phyloP scores from a whole-genome alignment of 1,140 invertebrate species.

The Monomorium pharaonis region DNA sequence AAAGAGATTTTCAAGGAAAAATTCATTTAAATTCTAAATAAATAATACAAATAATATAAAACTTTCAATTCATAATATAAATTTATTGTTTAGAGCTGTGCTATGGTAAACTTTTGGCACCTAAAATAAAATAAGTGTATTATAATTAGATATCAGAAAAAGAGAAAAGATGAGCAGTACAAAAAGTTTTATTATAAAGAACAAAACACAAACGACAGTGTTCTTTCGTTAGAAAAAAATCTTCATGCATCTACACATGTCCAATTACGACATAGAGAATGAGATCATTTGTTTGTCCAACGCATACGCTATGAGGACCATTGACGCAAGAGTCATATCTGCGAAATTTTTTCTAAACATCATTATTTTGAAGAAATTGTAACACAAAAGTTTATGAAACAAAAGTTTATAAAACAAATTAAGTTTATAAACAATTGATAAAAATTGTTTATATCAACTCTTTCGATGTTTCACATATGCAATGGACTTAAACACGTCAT shows the following conservation, averaged over 20 bases:
- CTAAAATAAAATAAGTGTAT: neutral
- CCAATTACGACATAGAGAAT: neutral
- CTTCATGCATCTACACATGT: neutral
- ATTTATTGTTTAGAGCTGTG: neutral
- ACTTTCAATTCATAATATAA: neutral
- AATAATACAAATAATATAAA: neutral
- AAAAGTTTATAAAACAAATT: too few relatives aligned
- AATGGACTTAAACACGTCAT: neutral
- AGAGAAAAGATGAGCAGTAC: neutral
- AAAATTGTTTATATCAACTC: neutral
- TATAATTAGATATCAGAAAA: neutral
- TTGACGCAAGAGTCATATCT: neutral
- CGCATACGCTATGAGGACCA: neutral
- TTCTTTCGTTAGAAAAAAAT: neutral
- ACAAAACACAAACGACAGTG: neutral
- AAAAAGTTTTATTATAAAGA: neutral
- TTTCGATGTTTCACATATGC: neutral
- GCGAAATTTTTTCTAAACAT: neutral
- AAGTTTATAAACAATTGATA: neutral
- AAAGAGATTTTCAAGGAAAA: neutral
- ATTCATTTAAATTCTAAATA: neutral
- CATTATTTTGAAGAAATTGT: neutral
- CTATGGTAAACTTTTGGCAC: neutral
- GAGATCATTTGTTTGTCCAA: neutral
- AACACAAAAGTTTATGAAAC: too few relatives aligned